Evolutionary conservation across 2,888 invertebrate species (phyloP).

Genomic region (Hecatera dysodea): DNA sequence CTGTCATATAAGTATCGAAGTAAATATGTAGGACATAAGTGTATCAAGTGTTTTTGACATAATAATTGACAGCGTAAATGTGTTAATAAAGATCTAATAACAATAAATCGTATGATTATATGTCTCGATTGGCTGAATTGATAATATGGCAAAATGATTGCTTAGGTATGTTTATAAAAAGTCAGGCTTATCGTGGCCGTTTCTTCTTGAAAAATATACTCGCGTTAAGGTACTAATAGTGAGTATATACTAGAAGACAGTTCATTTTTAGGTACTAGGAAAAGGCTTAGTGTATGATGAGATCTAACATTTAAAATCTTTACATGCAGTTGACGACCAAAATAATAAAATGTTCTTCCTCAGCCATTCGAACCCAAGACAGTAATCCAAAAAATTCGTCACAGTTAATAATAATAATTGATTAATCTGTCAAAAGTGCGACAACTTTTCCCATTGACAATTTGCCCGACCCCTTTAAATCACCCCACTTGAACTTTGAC

Average conservation of each 20-base stretch:
- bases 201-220: not conserved
- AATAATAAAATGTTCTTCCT: not conserved
- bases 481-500: constrained; percentile 42
- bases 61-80: not conserved
- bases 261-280: too few species aligned
- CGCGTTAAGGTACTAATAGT: too few species aligned
- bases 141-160: constrained; percentile 9
- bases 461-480: constrained; percentile 13
- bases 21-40: not conserved
- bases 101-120: constrained; percentile 4
- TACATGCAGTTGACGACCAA: not conserved
- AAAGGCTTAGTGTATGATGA: not conserved
- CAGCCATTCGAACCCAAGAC: not conserved
- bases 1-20: constrained; percentile 9
- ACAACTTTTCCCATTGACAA: constrained; percentile 24
- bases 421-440: constrained; percentile 41
- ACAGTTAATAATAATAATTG: constrained; percentile 30
- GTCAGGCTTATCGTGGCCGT: not conserved
- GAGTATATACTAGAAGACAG: too few species aligned
- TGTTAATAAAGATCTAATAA: not conserved
- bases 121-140: constrained; percentile 25
- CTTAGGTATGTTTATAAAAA: not conserved
- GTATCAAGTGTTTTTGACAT: constrained; percentile 5
- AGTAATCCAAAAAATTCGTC: constrained; percentile 10
- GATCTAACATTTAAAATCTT: not conserved